Base-by-base conservation (phyloP, 2,888 invertebrate genomes). In the Cephus spinipes region DNA sequence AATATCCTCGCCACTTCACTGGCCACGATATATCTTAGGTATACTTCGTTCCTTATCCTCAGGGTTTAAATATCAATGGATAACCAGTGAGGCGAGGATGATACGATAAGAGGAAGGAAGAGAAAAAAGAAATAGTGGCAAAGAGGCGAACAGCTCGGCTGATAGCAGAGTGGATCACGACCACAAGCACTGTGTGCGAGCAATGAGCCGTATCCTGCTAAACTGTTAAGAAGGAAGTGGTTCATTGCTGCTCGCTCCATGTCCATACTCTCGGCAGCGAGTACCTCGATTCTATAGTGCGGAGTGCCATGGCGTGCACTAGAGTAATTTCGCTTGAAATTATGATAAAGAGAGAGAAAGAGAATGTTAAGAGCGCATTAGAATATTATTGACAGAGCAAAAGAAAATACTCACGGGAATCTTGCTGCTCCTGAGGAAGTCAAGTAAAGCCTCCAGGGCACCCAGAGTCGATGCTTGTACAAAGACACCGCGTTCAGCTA, bases 391-490 rank as follows among this genome's bases (percentile, higher is more conserved):
- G 2, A 40, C 6, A 15, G 15, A 40, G 40, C 15, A 55, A 55
- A 55, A 55, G 2, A 23, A 55, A 55, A 36, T n/a, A 94, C 96
- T 95, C 91, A 98, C 97, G 90, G 99, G 98, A 92, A 99, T 98
- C 92, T 97, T 97, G 83, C 98, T 98, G 77, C 95, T 94, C 85
- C 95, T 95, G 77, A 99, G 94, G 93, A 98, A 99, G 91, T 98
- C 98, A 9, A 99, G 93, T 77, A 99, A 92, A 0, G 99, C 99
- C 92, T 99, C 99, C 12, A 99, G 93, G 0, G 99, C 99, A 11
- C 99, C 99, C 11, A 99, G 94, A n/a, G 99, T 99, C 1, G 99
- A 99, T 0, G 99, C 99, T 90, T 99, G 99, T n/a, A 99, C 99
- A 92, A 98, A 99, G 73, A 99, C 99, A 73, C 99, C 99, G 81